These are phyloP conservation scores for Falco peregrinus DNA, from an alignment of 2,797 vertebrate species.

Conservation along the genomic window DNA sequence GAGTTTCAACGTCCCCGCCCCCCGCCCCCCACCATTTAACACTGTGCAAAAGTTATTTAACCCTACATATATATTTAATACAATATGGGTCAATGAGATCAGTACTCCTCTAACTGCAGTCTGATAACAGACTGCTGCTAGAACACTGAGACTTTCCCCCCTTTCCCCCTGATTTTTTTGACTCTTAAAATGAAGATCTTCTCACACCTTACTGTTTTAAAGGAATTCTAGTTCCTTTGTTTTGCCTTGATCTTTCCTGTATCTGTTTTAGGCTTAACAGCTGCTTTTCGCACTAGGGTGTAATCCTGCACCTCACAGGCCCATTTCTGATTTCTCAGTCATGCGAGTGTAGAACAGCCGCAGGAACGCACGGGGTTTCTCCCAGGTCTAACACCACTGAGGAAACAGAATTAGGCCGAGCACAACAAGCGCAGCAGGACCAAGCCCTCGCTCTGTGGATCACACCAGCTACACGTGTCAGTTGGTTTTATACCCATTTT, in stretches of 20 bases:
- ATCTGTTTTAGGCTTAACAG: conserved; percentile 61
- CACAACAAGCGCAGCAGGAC: not conserved
- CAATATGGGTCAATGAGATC: conserved; percentile 11
- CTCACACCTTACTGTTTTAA: not conserved
- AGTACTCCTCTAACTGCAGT: not conserved
- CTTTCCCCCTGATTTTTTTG: not conserved
- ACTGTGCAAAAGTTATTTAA: conserved; percentile 62
- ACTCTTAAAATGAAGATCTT: conserved; percentile 24
- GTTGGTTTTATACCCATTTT: not conserved
- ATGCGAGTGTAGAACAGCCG: not conserved
- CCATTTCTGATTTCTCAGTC: not conserved
- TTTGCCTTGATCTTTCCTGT: conserved; percentile 40
- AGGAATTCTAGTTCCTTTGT: conserved; percentile 22
- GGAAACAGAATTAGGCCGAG: not conserved
- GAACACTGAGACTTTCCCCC: not conserved
- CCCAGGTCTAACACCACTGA: not conserved
- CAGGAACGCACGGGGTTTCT: not conserved
- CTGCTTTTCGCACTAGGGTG: not conserved
- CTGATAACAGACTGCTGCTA: not conserved
- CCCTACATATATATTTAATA: conserved; percentile 42
- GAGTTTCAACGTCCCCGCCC: not conserved
- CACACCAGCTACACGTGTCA: not conserved
- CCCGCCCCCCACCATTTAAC: conserved; percentile 31
- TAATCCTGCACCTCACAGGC: not conserved
- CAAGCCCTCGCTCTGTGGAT: not conserved